Percentiles rank a stretch among this genome's conserved stretches.
phyloP scores from a whole-genome alignment of 2,888 invertebrate genomes.

The Sinelater perroti region DNA sequence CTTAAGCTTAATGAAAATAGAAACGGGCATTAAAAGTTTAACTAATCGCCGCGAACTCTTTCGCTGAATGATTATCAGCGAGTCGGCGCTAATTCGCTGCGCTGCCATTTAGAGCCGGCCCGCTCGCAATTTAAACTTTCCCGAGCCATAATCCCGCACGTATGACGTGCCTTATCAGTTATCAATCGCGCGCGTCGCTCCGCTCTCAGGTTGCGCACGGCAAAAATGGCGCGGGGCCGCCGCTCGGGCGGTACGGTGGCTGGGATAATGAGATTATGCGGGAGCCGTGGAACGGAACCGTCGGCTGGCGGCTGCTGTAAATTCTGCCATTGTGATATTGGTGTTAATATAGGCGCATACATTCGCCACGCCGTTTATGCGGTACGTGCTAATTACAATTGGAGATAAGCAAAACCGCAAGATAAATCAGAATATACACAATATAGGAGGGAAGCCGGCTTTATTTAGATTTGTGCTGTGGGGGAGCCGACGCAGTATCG shows the following conservation, averaged over 20 bases:
- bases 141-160: too few species aligned
- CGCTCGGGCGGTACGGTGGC: too few species aligned
- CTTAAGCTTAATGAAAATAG: slow-evolving; percentile 25
- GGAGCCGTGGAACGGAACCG: neutral
- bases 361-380: slow-evolving; percentile 47
- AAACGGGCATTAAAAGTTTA: slow-evolving; percentile 27
- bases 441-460: slow-evolving; percentile 37
- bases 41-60: slow-evolving; percentile 18
- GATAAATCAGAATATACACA: slow-evolving; percentile 50
- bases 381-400: slow-evolving; percentile 51
- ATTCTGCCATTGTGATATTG: slow-evolving; percentile 40
- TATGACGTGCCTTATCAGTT: too few species aligned
- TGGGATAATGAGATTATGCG: slow-evolving; percentile 22
- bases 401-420: slow-evolving; percentile 49
- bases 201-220: too few species aligned
- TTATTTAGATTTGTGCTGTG: slow-evolving; percentile 34
- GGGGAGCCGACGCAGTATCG: slow-evolving; percentile 25
- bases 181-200: too few species aligned
- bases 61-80: slow-evolving; percentile 11
- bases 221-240: slow-evolving; percentile 12
- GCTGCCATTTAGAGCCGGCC: neutral
- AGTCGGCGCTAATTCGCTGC: slow-evolving; percentile 8
- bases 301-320: slow-evolving; percentile 21
- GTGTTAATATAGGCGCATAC: slow-evolving; percentile 46
- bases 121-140: slow-evolving; percentile 14